A percentile compares a stretch with the other conserved stretches of the same genome.
Conservation (phyloP, 1,140 invertebrate species). For the Drosophila melanica region DNA sequence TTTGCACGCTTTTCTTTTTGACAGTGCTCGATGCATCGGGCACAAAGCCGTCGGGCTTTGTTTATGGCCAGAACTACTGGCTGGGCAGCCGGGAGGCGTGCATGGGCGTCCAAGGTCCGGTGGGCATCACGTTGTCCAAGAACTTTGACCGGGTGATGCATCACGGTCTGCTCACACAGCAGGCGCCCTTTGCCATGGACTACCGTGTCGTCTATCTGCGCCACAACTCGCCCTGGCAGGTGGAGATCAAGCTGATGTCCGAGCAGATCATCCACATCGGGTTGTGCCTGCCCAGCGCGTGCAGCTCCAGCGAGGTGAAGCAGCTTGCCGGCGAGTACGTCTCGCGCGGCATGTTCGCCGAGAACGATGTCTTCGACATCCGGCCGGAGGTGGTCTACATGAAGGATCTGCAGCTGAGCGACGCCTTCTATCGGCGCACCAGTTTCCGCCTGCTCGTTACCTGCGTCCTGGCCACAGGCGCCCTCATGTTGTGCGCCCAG, state of each 20-base stretch:
- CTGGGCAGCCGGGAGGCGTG: slow-evolving; percentile 80
- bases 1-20: slow-evolving; percentile 1
- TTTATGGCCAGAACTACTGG: slow-evolving; percentile 83
- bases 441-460: slow-evolving; percentile 70
- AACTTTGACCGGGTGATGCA: slow-evolving; percentile 81
- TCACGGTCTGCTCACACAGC: slow-evolving; percentile 71
- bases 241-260: slow-evolving; percentile 82
- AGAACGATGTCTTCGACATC: slow-evolving; percentile 78
- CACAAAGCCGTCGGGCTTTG: slow-evolving; percentile 74
- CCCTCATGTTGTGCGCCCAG: slow-evolving; percentile 67
- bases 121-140: slow-evolving; percentile 77
- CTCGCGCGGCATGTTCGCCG: slow-evolving; percentile 55
- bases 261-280: slow-evolving; percentile 83
- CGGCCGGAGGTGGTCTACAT: slow-evolving; percentile 75
- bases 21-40: slow-evolving; percentile 81
- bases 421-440: slow-evolving; percentile 65
- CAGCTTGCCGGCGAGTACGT: slow-evolving; percentile 68
- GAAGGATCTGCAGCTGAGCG: slow-evolving; percentile 76
- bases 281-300: slow-evolving; percentile 75
- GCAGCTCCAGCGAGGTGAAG: slow-evolving; percentile 63
- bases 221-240: slow-evolving; percentile 82
- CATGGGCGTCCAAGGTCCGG: slow-evolving; percentile 66
- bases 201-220: slow-evolving; percentile 78
- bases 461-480: slow-evolving; percentile 57
- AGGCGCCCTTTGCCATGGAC: slow-evolving; percentile 78